Percentiles rank a stretch among this genome's conserved stretches.
These are phyloP conservation scores for Brachyrhaphis roseni DNA, from an alignment of 2,797 vertebrate species.

Conservation along the genomic window DNA sequence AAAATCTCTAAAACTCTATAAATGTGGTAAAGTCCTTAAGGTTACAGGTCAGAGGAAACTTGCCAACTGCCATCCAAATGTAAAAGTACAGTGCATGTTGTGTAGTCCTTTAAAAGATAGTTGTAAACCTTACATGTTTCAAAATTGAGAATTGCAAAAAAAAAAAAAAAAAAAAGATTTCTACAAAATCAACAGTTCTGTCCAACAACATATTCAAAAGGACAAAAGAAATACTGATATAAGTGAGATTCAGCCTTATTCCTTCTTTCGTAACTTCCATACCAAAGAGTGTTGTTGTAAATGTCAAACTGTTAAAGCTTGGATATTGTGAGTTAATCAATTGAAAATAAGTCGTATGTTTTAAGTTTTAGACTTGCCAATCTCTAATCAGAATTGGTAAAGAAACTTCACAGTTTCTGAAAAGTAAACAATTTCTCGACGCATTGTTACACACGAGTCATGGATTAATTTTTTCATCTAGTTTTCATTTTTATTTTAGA, in stretches of 20 bases:
- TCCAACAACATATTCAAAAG: neutral
- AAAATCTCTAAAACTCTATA: neutral
- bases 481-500: neutral
- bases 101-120: neutral
- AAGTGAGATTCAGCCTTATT: neutral
- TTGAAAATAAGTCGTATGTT: neutral
- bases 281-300: neutral
- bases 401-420: neutral
- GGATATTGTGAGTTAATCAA: neutral
- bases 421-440: neutral
- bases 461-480: neutral
- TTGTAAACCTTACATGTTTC: neutral
- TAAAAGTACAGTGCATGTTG: too few relatives aligned
- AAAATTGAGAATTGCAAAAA: neutral
- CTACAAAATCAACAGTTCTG: neutral
- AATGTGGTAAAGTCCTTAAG: neutral
- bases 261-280: neutral
- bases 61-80: neutral
- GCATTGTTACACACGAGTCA: neutral
- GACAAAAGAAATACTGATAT: neutral
- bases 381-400: neutral
- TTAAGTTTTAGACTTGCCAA: neutral
- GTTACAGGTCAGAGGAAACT: neutral
- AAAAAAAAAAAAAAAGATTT: neutral
- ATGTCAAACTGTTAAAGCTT: neutral